Evolutionary conservation across 2,113 vertebrate species (phyloP), one percentile per base, ranked within the genome.

Genomic region (Rhinogobius similis): DNA sequence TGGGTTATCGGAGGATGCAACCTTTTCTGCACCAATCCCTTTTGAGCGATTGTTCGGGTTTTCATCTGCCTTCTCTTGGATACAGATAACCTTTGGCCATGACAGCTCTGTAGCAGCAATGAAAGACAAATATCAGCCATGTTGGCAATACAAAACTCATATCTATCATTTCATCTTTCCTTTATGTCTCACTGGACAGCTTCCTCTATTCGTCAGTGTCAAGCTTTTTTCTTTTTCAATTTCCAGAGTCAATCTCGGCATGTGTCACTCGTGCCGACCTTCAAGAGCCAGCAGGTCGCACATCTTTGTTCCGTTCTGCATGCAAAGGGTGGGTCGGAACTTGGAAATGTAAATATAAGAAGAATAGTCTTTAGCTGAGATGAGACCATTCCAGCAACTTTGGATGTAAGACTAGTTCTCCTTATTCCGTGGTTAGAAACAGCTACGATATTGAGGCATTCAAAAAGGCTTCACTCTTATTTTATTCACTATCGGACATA

Each of bases 1-100:
- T 26, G 1, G 56, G 67, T 62, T 75, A 82, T 84, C 76, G 36
- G 67, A 1, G 0, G 71, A 77, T 52, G 50, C 87, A 70, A 87
- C 84, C 82, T 89, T 83, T 58, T 75, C 68, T 76, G 53, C 58
- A 63, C 68, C 71, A 44, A 65, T 82, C 63, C 78, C 52, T 24
- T 46, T 78, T 68, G 44, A 39, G 41, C 55, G 73, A 41, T 46
- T 75, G 50, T 61, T 71, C 23, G 27, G 8, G 23, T 2, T n/a
- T 62, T 20, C 26, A 64, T 68, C 80, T 59, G 50, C 14, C 68
- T 38, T 70, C 63, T 5, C 78, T 76, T 41, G 63, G 67, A 74
- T 50, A 77, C 77, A 68, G 74, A 82, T 88, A 79, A 87, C 83
- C 82, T 91, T 86, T 79, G 82, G 77, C 73, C 61, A 36, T 71